phyloP scores from a whole-genome alignment of 2,113 vertebrate species.

The human region DNA sequence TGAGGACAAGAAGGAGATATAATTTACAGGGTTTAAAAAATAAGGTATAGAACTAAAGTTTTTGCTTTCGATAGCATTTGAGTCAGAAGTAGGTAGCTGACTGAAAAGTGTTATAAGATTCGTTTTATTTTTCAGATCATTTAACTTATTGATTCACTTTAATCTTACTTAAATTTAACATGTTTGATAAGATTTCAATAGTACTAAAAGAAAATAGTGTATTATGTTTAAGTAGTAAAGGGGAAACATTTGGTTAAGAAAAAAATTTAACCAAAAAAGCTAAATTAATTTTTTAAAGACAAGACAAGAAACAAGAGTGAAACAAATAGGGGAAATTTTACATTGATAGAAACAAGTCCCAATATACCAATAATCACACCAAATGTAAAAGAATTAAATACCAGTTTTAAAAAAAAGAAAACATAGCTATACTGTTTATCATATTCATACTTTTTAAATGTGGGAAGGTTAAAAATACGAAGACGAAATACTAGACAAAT shows the following conservation, averaged over 20 bases:
- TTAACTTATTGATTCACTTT: background rate
- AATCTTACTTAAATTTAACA: background rate
- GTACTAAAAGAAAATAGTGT: background rate
- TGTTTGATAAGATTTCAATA: background rate
- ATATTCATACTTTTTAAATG: background rate
- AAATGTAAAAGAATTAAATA: slow-evolving; percentile 22
- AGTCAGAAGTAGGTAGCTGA: background rate
- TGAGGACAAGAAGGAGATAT: background rate
- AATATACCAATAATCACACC: background rate
- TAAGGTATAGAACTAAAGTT: background rate
- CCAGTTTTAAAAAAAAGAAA: background rate
- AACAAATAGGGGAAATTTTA: background rate
- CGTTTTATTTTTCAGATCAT: background rate
- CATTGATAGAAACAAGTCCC: background rate
- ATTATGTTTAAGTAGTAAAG: background rate
- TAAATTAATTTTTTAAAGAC: background rate
- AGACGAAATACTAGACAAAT: background rate
- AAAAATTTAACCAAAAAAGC: background rate
- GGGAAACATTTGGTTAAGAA: background rate
- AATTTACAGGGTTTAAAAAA: background rate
- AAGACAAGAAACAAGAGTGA: background rate
- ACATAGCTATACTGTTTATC: background rate
- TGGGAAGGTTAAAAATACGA: background rate
- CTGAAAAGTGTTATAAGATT: background rate
- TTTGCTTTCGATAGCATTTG: background rate